Conservation (phyloP, 2,113 vertebrate genomes). For the Clarias macrocephalus region DNA sequence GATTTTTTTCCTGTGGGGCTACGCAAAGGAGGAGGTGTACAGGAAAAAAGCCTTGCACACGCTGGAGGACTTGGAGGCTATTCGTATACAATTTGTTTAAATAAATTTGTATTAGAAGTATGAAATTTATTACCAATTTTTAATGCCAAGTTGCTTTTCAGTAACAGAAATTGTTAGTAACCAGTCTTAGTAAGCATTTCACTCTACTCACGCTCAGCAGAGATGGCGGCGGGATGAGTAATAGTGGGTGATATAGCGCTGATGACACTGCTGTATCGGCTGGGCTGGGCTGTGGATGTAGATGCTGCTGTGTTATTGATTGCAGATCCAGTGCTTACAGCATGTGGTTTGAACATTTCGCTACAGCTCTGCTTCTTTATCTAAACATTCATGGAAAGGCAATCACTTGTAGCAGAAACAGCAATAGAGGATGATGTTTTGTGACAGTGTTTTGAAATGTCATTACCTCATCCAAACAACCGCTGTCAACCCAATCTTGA, state of each 20-base stretch:
- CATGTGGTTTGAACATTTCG: constrained; percentile 61
- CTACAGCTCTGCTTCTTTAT: constrained; percentile 80
- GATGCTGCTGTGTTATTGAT: constrained; percentile 58
- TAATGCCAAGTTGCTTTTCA: too few relatives aligned
- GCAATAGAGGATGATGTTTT: not conserved
- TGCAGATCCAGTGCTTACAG: constrained; percentile 63
- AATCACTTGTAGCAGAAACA: not conserved
- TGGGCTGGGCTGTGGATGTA: constrained; percentile 59
- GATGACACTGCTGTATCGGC: constrained; percentile 65
- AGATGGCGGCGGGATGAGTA: constrained; percentile 75
- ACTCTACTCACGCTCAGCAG: constrained; percentile 74
- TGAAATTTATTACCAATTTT: too few relatives aligned
- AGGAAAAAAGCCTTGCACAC: too few relatives aligned
- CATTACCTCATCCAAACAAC: constrained; percentile 86
- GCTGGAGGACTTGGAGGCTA: too few relatives aligned
- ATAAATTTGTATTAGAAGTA: too few relatives aligned
- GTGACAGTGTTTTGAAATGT: not conserved
- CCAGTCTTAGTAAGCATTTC: not conserved
- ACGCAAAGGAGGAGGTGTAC: too few relatives aligned
- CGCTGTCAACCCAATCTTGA: constrained; percentile 95
- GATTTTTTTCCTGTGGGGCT: too few relatives aligned
- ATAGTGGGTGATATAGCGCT: constrained; percentile 60
- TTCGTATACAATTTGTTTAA: too few relatives aligned
- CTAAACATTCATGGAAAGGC: constrained; percentile 62
- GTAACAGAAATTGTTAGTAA: not conserved